Evolutionary conservation across 2,113 vertebrate species (phyloP).

Genomic region (Eleginops maclovinus): DNA sequence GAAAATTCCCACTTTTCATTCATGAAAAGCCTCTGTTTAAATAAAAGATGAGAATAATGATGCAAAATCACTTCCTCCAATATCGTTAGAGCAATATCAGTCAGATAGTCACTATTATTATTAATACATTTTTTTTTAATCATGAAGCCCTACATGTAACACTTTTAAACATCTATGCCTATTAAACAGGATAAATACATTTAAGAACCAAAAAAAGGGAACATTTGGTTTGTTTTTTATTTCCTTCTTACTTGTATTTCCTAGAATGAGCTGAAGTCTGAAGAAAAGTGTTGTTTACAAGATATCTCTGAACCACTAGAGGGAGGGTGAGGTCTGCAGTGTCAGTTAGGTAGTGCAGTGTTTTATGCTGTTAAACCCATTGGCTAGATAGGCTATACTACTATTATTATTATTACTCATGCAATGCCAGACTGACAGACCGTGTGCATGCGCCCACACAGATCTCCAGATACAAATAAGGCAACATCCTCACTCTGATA

Average conservation of each 20-base stretch:
- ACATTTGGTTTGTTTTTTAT: not conserved
- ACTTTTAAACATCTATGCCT: not conserved
- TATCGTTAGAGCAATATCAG: too few species aligned
- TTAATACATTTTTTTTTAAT: too few species aligned
- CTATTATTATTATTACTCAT: not conserved
- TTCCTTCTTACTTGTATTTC: not conserved
- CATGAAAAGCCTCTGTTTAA: too few species aligned
- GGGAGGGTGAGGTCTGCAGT: slow-evolving; percentile 23
- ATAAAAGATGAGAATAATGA: too few species aligned
- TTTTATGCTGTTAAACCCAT: not conserved
- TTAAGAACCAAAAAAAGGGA: not conserved
- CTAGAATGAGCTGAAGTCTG: too few species aligned
- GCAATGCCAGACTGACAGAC: not conserved
- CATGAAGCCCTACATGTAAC: too few species aligned
- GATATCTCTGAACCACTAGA: slow-evolving; percentile 43
- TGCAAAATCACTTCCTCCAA: too few species aligned
- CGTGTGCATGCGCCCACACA: not conserved
- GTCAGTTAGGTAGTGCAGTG: too few species aligned
- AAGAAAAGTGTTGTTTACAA: not conserved
- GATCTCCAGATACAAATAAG: not conserved
- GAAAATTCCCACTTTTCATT: too few species aligned
- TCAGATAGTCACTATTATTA: too few species aligned
- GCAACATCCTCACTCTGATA: not conserved
- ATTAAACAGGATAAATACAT: not conserved
- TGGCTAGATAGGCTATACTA: not conserved